A percentile compares a stretch with the other conserved stretches of the same genome.
Conservation (phyloP, 1,140 invertebrate species). For the Trichogramma pretiosum region DNA sequence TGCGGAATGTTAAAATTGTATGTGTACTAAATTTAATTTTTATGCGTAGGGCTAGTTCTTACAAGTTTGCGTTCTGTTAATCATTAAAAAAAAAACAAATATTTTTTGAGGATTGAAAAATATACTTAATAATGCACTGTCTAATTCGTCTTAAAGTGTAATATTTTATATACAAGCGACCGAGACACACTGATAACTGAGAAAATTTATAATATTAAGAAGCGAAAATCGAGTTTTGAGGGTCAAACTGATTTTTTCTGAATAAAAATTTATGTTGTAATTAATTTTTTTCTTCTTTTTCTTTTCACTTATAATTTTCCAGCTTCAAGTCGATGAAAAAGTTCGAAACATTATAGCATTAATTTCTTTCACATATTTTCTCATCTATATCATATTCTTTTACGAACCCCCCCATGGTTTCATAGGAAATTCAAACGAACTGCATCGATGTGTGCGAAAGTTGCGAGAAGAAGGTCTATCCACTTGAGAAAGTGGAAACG, state of each 20-base stretch:
- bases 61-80: constrained; percentile 23
- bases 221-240: constrained; percentile 16
- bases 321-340: not conserved
- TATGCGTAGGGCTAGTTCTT: constrained; percentile 14
- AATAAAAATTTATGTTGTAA: constrained; percentile 17
- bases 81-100: not conserved
- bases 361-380: not conserved
- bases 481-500: constrained; percentile 70
- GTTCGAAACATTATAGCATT: too few relatives aligned
- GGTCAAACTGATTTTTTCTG: constrained; percentile 21
- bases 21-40: constrained; percentile 7
- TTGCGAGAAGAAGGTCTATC: constrained; percentile 69
- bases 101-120: too few relatives aligned
- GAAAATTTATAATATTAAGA: not conserved
- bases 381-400: constrained; percentile 9
- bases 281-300: not conserved
- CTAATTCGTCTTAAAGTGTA: constrained; percentile 16
- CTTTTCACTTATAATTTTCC: not conserved
- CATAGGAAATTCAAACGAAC: constrained; percentile 48
- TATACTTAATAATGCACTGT: constrained; percentile 2
- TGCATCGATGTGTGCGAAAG: constrained; percentile 58
- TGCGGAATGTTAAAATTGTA: not conserved
- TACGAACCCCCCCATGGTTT: too few relatives aligned
- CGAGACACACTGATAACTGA: constrained; percentile 8
- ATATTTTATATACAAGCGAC: constrained; percentile 23